These are phyloP conservation scores for Bombus haemorrhoidalis DNA, from an alignment of 1,140 invertebrate genomes.

Conservation along the genomic window DNA sequence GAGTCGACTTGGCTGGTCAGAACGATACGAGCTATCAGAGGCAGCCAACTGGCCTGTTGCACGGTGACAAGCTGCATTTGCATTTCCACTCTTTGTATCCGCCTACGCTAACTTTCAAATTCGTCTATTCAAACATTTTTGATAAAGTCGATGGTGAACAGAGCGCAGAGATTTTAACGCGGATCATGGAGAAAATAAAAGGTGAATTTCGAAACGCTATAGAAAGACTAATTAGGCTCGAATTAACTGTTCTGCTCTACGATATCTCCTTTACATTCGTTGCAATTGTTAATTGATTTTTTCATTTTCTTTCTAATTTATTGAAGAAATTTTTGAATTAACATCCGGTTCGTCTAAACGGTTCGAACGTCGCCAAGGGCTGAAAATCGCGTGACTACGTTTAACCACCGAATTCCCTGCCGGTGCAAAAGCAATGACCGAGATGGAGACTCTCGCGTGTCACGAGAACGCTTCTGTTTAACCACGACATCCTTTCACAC, in stretches of 20 bases:
- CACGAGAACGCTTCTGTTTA: slow-evolving; percentile 66
- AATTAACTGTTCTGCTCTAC: neutral
- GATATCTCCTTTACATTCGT: neutral
- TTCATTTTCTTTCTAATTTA: neutral
- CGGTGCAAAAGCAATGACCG: slow-evolving; percentile 64
- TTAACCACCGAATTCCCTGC: slow-evolving; percentile 58
- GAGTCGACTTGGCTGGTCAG: slow-evolving; percentile 60
- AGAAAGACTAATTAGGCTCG: neutral
- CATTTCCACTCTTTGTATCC: slow-evolving; percentile 45
- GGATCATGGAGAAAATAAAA: neutral
- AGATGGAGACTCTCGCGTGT: slow-evolving; percentile 66
- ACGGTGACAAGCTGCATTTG: slow-evolving; percentile 65
- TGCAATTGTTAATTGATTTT: neutral
- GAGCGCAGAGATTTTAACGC: neutral
- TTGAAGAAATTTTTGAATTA: slow-evolving; percentile 19
- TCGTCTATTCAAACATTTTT: slow-evolving; percentile 57
- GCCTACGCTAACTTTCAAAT: slow-evolving; percentile 42
- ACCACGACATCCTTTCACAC: slow-evolving; percentile 72
- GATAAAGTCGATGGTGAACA: neutral
- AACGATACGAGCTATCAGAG: slow-evolving; percentile 75
- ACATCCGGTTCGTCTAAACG: slow-evolving; percentile 51
- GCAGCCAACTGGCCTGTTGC: slow-evolving; percentile 70
- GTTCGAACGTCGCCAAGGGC: slow-evolving; percentile 53
- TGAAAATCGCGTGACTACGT: slow-evolving; percentile 66
- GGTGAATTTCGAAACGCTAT: neutral